Conservation (phyloP, 2,888 invertebrate species). For the Torymus texanus region DNA sequence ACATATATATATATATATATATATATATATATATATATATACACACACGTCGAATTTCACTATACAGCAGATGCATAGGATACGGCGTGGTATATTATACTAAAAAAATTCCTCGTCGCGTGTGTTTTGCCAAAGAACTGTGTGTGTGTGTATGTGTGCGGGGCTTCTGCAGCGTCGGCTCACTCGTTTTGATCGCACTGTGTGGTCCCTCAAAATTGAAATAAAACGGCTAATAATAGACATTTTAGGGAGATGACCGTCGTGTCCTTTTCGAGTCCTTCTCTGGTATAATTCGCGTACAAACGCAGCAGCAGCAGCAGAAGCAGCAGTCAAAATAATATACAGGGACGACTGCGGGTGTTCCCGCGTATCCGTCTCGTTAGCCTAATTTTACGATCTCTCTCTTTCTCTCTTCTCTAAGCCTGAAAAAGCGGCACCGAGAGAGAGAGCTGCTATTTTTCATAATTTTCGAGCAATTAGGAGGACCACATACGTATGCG, state of each 20-base stretch:
- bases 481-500: neutral
- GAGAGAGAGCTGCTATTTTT: slow-evolving; percentile 56
- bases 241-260: slow-evolving; percentile 50
- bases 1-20: no score
- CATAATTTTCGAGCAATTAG: slow-evolving; percentile 60
- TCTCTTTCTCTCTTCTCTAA: no score
- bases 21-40: no score
- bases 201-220: slow-evolving; percentile 64
- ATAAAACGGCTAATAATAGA: slow-evolving; percentile 60
- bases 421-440: neutral
- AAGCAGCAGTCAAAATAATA: slow-evolving; percentile 18
- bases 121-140: no score
- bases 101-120: no score
- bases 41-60: neutral
- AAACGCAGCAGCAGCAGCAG: no score
- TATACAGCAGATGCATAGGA: slow-evolving; percentile 4
- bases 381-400: slow-evolving; percentile 71
- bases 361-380: slow-evolving; percentile 63
- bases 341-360: slow-evolving; percentile 11
- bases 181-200: slow-evolving; percentile 55
- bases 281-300: slow-evolving; percentile 61
- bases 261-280: slow-evolving; percentile 60
- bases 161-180: neutral
- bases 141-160: neutral
- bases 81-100: no score